Percentiles rank a stretch among this genome's conserved stretches.
These are phyloP conservation scores for Steinernema feltiae DNA, from an alignment of 1,140 invertebrate genomes.

Conservation along the genomic window DNA sequence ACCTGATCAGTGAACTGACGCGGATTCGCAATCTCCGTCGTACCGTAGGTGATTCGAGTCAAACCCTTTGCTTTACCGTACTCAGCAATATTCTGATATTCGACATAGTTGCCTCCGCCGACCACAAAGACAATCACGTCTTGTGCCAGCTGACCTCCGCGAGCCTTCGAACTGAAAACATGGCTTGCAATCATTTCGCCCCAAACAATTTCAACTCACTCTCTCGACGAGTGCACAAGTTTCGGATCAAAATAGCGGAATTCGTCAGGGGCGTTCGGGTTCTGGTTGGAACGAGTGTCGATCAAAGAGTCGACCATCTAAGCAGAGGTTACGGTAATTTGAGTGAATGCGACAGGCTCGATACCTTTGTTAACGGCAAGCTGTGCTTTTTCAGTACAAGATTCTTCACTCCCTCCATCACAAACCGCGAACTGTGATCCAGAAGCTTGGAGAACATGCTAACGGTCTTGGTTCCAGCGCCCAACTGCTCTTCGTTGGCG, in stretches of 20 bases:
- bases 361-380: slow-evolving; percentile 74
- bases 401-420: slow-evolving; percentile 99
- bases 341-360: neutral
- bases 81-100: slow-evolving; percentile 95
- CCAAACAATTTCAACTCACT: slow-evolving; percentile 34
- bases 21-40: slow-evolving; percentile 83
- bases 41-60: slow-evolving; percentile 87
- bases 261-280: slow-evolving; percentile 72
- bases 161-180: slow-evolving; percentile 20
- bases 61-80: slow-evolving; percentile 71
- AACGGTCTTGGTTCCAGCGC: slow-evolving; percentile 90
- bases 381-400: slow-evolving; percentile 95
- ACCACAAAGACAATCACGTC: slow-evolving; percentile 79
- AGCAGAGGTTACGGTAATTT: slow-evolving; percentile 26
- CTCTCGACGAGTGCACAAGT: slow-evolving; percentile 68
- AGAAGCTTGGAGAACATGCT: slow-evolving; percentile 97
- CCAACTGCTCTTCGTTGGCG: slow-evolving; percentile 63
- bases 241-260: slow-evolving; percentile 88
- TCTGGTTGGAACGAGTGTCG: slow-evolving; percentile 61
- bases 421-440: slow-evolving; percentile 90
- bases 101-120: slow-evolving; percentile 97
- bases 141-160: slow-evolving; percentile 43
- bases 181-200: slow-evolving; percentile 16
- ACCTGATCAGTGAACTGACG: slow-evolving; percentile 86
- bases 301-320: slow-evolving; percentile 80